Conservation (phyloP, 1,140 invertebrate genomes). For the Lepidurus packardi region DNA sequence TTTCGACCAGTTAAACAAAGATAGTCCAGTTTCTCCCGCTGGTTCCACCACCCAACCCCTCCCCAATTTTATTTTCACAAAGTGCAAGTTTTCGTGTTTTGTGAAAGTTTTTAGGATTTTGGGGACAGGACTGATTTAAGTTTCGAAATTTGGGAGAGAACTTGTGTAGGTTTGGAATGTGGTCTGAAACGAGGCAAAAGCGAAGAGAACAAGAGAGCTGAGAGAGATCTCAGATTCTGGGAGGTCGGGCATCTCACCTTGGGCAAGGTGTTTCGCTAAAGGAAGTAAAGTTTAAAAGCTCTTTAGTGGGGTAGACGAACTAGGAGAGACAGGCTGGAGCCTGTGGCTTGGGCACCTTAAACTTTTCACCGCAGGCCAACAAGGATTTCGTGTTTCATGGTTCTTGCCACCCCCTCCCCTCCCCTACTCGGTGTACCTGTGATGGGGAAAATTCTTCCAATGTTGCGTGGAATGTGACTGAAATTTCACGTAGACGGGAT, state of each 20-base stretch:
- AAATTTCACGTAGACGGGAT: not conserved
- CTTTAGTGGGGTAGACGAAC: conserved; percentile 21
- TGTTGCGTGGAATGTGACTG: conserved; percentile 12
- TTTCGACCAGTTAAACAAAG: not conserved
- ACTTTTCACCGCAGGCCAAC: not conserved
- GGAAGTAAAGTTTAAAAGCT: conserved; percentile 19
- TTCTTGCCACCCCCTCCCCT: not conserved
- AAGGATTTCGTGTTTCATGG: conserved; percentile 1
- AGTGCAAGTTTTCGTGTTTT: not conserved
- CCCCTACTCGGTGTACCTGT: not conserved
- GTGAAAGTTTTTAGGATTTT: not conserved
- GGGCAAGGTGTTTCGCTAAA: conserved; percentile 21
- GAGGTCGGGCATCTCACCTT: conserved; percentile 20
- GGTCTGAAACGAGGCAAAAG: conserved; percentile 9
- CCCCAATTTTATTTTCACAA: not conserved
- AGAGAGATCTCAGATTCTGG: conserved; percentile 8
- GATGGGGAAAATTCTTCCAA: not conserved
- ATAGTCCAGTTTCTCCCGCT: not conserved
- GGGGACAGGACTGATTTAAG: conserved; percentile 12
- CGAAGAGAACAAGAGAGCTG: not conserved
- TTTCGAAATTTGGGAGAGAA: not conserved
- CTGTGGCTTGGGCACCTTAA: not conserved
- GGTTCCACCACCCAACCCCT: not conserved
- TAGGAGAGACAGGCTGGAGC: conserved; percentile 13
- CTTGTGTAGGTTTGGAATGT: conserved; percentile 17